phyloP scores from a whole-genome alignment of 1,140 invertebrate species.

The Ptiloglossa arizonensis region DNA sequence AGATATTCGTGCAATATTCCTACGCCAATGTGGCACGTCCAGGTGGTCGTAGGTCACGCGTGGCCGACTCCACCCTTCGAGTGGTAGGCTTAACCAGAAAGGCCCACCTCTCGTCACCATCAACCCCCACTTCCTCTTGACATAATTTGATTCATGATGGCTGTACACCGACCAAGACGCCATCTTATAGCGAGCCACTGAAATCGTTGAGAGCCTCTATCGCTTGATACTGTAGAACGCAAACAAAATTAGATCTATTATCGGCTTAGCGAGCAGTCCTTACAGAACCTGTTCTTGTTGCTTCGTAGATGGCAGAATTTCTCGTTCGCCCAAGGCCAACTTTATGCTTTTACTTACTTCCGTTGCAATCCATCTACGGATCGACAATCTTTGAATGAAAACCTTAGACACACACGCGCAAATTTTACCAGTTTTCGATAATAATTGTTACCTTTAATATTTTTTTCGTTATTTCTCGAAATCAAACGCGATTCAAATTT shows the following conservation, averaged over 20 bases:
- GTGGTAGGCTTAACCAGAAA: constrained; percentile 65
- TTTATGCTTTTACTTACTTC: neutral
- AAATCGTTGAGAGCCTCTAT: constrained; percentile 1
- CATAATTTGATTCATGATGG: constrained; percentile 75
- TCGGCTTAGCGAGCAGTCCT: neutral
- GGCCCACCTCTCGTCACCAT: constrained; percentile 66
- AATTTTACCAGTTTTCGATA: neutral
- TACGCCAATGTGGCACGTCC: constrained; percentile 64
- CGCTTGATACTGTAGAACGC: constrained; percentile 31
- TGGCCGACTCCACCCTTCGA: constrained; percentile 70
- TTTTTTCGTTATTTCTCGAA: too few species aligned
- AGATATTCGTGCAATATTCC: neutral
- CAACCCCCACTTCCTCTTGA: constrained; percentile 57
- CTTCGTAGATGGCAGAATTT: constrained; percentile 58
- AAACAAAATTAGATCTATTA: constrained; percentile 1
- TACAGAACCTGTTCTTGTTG: neutral
- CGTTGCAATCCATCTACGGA: too few species aligned
- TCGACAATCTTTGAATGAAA: too few species aligned
- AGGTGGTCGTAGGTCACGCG: constrained; percentile 55
- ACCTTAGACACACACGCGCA: neutral
- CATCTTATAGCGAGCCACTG: constrained; percentile 48
- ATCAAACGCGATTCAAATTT: too few species aligned
- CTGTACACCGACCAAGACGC: constrained; percentile 55
- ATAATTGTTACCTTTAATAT: too few species aligned
- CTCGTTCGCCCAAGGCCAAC: neutral